Evolutionary conservation across 1,140 invertebrate genomes (phyloP).

Genomic region (Drosophila cardini): DNA sequence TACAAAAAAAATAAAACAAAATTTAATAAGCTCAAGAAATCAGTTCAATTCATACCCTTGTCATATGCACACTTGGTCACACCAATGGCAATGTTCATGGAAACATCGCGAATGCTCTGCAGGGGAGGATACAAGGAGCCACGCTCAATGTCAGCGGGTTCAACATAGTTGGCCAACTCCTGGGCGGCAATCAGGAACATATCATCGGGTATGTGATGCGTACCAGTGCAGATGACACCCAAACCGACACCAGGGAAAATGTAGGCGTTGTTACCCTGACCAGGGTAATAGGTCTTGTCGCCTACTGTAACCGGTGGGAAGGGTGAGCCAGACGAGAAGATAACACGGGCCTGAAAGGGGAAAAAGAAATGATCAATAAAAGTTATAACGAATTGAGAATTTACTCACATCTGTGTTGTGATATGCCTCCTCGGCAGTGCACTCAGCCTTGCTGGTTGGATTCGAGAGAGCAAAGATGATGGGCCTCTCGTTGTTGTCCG

Average conservation of each 20-base stretch:
- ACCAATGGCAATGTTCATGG: conserved; percentile 93
- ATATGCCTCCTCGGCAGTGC: conserved; percentile 97
- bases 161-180: conserved; percentile 93
- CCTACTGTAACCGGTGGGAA: conserved; percentile 92
- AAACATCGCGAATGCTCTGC: conserved; percentile 93
- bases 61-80: conserved; percentile 95
- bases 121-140: conserved; percentile 98
- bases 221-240: conserved; percentile 93
- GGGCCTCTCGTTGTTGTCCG: conserved; percentile 92
- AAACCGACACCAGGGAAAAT: conserved; percentile 96
- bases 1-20: not conserved
- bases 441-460: conserved; percentile 98
- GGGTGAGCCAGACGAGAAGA: conserved; percentile 97
- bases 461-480: conserved; percentile 98
- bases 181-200: conserved; percentile 96
- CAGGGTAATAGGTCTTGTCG: conserved; percentile 93
- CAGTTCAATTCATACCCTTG: conserved; percentile 86
- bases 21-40: too few species aligned
- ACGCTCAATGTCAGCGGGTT: conserved; percentile 91
- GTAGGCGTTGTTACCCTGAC: conserved; percentile 98
- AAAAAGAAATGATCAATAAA: not conserved
- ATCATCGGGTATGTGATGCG: conserved; percentile 95
- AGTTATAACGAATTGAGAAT: not conserved
- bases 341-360: conserved; percentile 89
- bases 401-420: conserved; percentile 91